A percentile compares a stretch with the other conserved stretches of the same genome.
These are phyloP conservation scores for Scolopax mira DNA, from an alignment of 2,113 vertebrate genomes.

Conservation along the genomic window DNA sequence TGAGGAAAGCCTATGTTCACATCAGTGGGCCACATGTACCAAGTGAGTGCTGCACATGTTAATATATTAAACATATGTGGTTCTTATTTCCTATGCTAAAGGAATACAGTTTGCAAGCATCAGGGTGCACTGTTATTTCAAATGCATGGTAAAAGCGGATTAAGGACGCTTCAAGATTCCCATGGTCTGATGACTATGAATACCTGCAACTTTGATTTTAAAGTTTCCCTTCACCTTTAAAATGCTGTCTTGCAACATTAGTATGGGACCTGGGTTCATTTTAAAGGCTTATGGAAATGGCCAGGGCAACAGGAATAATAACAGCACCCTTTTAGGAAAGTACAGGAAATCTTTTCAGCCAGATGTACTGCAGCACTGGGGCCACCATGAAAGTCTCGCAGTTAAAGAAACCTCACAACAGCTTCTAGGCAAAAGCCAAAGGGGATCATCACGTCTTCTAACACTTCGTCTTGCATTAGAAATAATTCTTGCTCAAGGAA, in stretches of 20 bases:
- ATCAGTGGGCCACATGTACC: slow-evolving; percentile 55
- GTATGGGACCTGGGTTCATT: neutral
- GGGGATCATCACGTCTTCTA: slow-evolving; percentile 59
- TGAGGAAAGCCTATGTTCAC: slow-evolving; percentile 43
- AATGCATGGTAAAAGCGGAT: neutral
- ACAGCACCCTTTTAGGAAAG: slow-evolving; percentile 41
- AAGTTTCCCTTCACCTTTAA: neutral
- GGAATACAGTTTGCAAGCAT: neutral
- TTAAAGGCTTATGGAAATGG: slow-evolving; percentile 15
- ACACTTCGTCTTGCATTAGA: slow-evolving; percentile 58
- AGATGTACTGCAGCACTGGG: slow-evolving; percentile 56
- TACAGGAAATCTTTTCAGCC: slow-evolving; percentile 65
- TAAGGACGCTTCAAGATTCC: neutral
- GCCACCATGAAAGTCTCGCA: slow-evolving; percentile 55
- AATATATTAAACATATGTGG: slow-evolving; percentile 52
- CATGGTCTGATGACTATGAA: neutral
- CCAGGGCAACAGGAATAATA: slow-evolving; percentile 50
- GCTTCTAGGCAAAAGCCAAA: slow-evolving; percentile 52
- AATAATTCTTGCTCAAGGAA: slow-evolving; percentile 47
- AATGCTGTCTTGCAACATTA: neutral
- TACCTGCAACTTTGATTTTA: slow-evolving; percentile 2
- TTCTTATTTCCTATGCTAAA: slow-evolving; percentile 52
- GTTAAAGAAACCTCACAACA: slow-evolving; percentile 59
- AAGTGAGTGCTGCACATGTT: slow-evolving; percentile 42
- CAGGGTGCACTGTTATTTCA: neutral